phyloP scores from a whole-genome alignment of 2,888 invertebrate genomes.

The Calliopum simillimum region DNA sequence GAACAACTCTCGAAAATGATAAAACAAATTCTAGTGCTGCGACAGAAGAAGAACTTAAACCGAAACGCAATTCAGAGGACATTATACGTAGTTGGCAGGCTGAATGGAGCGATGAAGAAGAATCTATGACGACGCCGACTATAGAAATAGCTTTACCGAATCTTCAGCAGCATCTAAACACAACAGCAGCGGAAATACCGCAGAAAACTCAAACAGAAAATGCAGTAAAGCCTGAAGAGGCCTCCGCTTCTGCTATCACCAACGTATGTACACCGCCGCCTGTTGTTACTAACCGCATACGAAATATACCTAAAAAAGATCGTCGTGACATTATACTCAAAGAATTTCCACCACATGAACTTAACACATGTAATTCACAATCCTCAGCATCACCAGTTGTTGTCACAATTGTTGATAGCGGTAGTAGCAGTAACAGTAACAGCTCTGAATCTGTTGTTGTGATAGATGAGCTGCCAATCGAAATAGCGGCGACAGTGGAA shows the following conservation, averaged over 20 bases:
- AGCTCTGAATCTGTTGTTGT: slow-evolving; percentile 49
- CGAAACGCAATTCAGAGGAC: slow-evolving; percentile 68
- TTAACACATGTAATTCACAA: slow-evolving; percentile 14
- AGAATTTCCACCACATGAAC: slow-evolving; percentile 49
- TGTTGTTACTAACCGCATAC: slow-evolving; percentile 51
- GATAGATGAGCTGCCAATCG: slow-evolving; percentile 11
- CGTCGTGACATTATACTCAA: slow-evolving; percentile 58
- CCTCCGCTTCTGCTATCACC: background rate
- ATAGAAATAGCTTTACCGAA: background rate
- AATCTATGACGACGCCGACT: slow-evolving; percentile 44
- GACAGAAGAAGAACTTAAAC: slow-evolving; percentile 43
- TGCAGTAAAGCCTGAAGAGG: background rate
- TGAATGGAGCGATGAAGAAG: slow-evolving; percentile 81
- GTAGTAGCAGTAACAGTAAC: slow-evolving; percentile 34
- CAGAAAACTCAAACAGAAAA: background rate
- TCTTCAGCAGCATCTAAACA: background rate
- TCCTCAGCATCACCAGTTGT: slow-evolving; percentile 18
- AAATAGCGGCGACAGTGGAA: background rate
- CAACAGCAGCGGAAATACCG: slow-evolving; percentile 1
- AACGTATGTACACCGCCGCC: slow-evolving; percentile 30
- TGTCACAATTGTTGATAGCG: slow-evolving; percentile 12
- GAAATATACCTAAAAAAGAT: slow-evolving; percentile 67
- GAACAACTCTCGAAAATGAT: background rate
- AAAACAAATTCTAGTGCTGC: background rate
- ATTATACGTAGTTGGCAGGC: slow-evolving; percentile 78